Evolutionary conservation across 2,797 vertebrate species (phyloP).

Genomic region (Sparidentex hasta): DNA sequence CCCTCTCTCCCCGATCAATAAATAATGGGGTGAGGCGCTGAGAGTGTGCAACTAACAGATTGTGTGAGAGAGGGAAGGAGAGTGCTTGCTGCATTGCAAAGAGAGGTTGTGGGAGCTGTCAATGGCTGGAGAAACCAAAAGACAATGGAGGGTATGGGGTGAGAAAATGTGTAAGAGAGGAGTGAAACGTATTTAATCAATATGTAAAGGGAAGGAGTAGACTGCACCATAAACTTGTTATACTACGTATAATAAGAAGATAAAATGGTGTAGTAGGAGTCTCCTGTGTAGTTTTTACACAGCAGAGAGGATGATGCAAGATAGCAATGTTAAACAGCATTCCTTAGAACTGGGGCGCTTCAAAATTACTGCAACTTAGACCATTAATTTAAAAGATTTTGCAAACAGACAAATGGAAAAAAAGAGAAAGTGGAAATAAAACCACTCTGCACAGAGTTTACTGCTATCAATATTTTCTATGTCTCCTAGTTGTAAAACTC

Average conservation of each 20-base stretch:
- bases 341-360: conserved; percentile 11
- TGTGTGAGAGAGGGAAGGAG: conserved; percentile 60
- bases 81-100: conserved; percentile 56
- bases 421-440: background rate
- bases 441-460: conserved; percentile 27
- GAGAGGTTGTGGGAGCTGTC: conserved; percentile 60
- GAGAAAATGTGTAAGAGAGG: conserved; percentile 14
- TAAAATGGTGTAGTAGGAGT: conserved; percentile 1
- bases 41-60: conserved; percentile 80
- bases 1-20: conserved; percentile 80
- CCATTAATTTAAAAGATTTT: conserved; percentile 6
- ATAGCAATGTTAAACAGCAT: conserved; percentile 13
- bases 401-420: background rate
- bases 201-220: conserved; percentile 22
- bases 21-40: conserved; percentile 78
- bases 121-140: conserved; percentile 33
- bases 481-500: conserved; percentile 55
- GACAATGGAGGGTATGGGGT: conserved; percentile 18
- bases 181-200: conserved; percentile 15
- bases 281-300: conserved; percentile 51
- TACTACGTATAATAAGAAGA: conserved; percentile 45
- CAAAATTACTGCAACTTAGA: conserved; percentile 42
- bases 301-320: conserved; percentile 32
- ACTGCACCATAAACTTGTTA: conserved; percentile 41
- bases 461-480: conserved; percentile 43